phyloP scores from a whole-genome alignment of 2,888 invertebrate species.

The Atherix ibis region DNA sequence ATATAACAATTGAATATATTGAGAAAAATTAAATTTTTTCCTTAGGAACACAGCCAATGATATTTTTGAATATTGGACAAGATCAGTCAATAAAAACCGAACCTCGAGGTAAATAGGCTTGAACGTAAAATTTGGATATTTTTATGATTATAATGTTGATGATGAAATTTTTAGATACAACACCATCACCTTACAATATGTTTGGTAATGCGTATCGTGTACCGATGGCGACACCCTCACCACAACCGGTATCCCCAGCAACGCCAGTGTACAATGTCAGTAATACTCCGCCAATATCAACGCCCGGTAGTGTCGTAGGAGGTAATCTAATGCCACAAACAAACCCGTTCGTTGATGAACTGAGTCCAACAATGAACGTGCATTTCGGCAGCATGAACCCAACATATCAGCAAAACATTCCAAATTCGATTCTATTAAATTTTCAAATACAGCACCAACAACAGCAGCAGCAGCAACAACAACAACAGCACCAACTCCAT shows the following conservation, averaged over 20 bases:
- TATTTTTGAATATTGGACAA: slow-evolving; percentile 23
- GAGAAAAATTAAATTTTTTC: slow-evolving; percentile 8
- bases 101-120: slow-evolving; percentile 24
- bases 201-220: slow-evolving; percentile 20
- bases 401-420: slow-evolving; percentile 12
- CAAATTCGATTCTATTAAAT: slow-evolving; percentile 9
- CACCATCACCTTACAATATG: slow-evolving; percentile 25
- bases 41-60: slow-evolving; percentile 14
- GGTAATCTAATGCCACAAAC: slow-evolving; percentile 15
- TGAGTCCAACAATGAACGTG: slow-evolving; percentile 10
- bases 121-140: neutral
- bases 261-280: slow-evolving; percentile 21
- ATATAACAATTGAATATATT: no score
- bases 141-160: no score
- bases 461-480: slow-evolving; percentile 14
- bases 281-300: slow-evolving; percentile 25
- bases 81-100: slow-evolving; percentile 29
- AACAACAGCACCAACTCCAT: slow-evolving; percentile 14
- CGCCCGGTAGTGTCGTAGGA: no score
- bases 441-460: slow-evolving; percentile 12
- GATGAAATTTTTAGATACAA: slow-evolving; percentile 23
- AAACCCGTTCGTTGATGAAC: slow-evolving; percentile 9
- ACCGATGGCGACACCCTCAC: slow-evolving; percentile 28
- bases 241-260: slow-evolving; percentile 28
- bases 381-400: slow-evolving; percentile 10